phyloP scores from a whole-genome alignment of 2,113 vertebrate genomes.

The Girardinichthys multiradiatus region DNA sequence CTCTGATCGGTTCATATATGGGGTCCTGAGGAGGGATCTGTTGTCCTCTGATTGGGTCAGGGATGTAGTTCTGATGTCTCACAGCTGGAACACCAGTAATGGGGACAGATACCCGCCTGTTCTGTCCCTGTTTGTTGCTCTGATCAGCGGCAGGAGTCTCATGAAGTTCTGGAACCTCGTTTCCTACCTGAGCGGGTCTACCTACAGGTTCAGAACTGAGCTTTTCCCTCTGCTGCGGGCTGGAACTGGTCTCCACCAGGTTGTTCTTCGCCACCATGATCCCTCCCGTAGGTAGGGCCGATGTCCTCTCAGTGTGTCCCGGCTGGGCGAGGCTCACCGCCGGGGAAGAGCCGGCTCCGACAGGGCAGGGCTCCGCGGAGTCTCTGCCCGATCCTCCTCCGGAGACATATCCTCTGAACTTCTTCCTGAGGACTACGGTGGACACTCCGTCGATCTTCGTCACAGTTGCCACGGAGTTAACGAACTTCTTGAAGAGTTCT shows the following conservation, averaged over 20 bases:
- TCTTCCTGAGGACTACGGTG: slow-evolving; percentile 84
- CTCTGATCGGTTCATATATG: background rate
- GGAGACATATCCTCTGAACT: slow-evolving; percentile 72
- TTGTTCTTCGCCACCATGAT: slow-evolving; percentile 58
- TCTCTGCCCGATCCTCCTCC: slow-evolving; percentile 48
- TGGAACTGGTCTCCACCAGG: slow-evolving; percentile 11
- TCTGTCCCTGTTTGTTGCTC: background rate
- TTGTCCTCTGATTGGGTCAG: background rate
- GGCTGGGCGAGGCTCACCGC: slow-evolving; percentile 1
- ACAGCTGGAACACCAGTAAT: background rate
- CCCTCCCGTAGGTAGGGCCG: slow-evolving; percentile 62
- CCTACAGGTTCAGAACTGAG: background rate
- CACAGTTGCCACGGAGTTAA: slow-evolving; percentile 91
- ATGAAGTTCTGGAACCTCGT: background rate
- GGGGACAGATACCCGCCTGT: background rate
- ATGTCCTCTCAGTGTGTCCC: background rate
- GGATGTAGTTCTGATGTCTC: background rate
- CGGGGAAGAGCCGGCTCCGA: background rate
- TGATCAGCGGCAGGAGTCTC: background rate
- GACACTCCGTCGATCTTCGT: slow-evolving; percentile 77
- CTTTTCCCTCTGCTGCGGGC: background rate
- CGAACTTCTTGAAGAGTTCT: slow-evolving; percentile 89
- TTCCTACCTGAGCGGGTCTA: background rate
- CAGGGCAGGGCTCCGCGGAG: background rate
- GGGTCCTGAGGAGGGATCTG: background rate